Evolutionary conservation across 2,797 vertebrate genomes (phyloP), one percentile per base, ranked within the genome.

Genomic region (Pteronotus mesoamericanus): DNA sequence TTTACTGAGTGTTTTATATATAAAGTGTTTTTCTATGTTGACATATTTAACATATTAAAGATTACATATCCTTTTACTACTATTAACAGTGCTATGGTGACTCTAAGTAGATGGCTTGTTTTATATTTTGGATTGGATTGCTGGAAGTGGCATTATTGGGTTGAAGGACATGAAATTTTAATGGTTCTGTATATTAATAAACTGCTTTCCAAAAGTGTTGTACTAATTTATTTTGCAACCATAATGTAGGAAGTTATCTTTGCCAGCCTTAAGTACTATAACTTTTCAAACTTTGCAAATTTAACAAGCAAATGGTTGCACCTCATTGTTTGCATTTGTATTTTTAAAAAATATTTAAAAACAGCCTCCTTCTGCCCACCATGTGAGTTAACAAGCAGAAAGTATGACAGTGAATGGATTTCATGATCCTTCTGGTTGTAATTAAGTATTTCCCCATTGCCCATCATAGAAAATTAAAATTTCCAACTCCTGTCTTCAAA

Each of bases 391-490:
- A 96, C 85, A 97, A 92, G 78, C 71, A 91, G 79, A 89, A 88
- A 94, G 21, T 85, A 75, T 87, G 89, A 96, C 24, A 94, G 51
- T 84, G 71, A 83, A 12, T 82, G 46, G 51, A 93, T 95, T 95
- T 95, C 91, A 75, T 90, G 82, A 96, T 78, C 32, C 85, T 94
- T 88, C 87, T 96, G 87, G 74, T 96, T 96, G 66, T 94, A 92
- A 94, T 94, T 92, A 92, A 96, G 85, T 48, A 7, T 84, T 84
- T 72, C 53, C 51, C 66, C 89, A 90, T 80, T 86, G 91, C 83
- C 86, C 69, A 94, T 51, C 78, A 89, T 53, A 95, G 24, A 78
- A 95, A 92, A 97, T 90, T 71, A 83, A 88, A 95, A 94, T 94
- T 90, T 94, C 77, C 53, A 42, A 72, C 69, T 92, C 72, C 92